Evolutionary conservation across 1,140 invertebrate species (phyloP).

Genomic region (Reticulitermes speratus): DNA sequence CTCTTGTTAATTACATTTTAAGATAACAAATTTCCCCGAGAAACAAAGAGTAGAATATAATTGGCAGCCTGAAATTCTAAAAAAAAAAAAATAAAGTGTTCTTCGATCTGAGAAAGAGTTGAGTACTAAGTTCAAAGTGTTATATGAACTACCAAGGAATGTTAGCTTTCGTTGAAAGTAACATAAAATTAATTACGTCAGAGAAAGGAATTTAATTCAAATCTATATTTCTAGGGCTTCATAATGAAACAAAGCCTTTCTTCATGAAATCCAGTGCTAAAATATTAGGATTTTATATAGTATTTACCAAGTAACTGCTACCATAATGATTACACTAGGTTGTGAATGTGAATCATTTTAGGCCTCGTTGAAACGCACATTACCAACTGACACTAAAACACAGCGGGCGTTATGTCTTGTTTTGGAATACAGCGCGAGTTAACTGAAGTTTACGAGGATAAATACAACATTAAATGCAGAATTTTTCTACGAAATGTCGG

Average conservation of each 20-base stretch:
- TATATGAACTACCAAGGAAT: background rate
- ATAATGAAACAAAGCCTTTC: background rate
- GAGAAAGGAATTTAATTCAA: conserved; percentile 2
- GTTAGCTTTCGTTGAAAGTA: background rate
- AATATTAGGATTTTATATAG: background rate
- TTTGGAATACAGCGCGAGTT: too few species aligned
- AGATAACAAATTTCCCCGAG: background rate
- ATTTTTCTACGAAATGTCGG: too few species aligned
- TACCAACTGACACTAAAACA: too few species aligned
- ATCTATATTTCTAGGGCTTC: background rate
- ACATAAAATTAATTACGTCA: background rate
- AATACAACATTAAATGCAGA: too few species aligned
- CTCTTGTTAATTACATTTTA: background rate
- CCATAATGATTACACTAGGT: background rate
- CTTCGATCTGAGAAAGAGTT: background rate
- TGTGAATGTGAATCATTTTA: background rate
- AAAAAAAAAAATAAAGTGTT: background rate
- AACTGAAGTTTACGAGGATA: too few species aligned
- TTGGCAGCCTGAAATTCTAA: background rate
- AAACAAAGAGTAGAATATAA: background rate
- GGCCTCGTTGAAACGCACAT: background rate
- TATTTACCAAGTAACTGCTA: background rate
- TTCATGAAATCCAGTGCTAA: background rate
- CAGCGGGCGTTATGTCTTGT: too few species aligned
- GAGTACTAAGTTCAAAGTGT: background rate